Conservation (phyloP, 2,113 vertebrate species). For the Malurus cyaneus region DNA sequence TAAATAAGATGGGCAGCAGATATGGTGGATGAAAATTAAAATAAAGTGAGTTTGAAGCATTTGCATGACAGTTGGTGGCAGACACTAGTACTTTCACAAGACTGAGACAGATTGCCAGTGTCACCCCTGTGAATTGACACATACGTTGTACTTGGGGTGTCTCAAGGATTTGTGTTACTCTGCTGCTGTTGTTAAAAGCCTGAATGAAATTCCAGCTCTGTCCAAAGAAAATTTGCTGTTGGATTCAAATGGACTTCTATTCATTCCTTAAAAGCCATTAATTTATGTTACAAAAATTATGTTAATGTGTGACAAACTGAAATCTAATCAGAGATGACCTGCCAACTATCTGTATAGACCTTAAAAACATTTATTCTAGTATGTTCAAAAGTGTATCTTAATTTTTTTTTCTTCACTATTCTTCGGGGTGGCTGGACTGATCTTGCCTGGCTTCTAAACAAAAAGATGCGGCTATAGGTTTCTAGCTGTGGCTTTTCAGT, state of each 20-base stretch:
- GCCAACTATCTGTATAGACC: not conserved
- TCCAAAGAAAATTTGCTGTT: not conserved
- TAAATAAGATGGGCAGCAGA: not conserved
- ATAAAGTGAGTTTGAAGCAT: not conserved
- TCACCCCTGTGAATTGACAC: not conserved
- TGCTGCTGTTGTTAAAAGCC: not conserved
- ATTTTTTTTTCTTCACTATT: not conserved
- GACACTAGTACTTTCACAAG: not conserved
- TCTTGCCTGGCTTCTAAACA: not conserved
- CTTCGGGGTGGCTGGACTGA: not conserved
- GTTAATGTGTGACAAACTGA: not conserved
- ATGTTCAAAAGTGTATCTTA: not conserved
- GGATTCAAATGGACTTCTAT: not conserved
- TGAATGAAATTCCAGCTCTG: not conserved
- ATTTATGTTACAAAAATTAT: not conserved
- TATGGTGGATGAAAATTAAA: not conserved
- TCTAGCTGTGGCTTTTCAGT: not conserved
- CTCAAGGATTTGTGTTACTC: not conserved
- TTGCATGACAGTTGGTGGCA: not conserved
- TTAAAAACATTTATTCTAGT: not conserved
- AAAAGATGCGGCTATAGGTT: not conserved
- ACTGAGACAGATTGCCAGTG: not conserved
- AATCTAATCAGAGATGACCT: not conserved
- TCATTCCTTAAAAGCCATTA: not conserved
- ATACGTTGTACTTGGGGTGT: accelerated